phyloP scores from a whole-genome alignment of 2,113 vertebrate species.

The Myanophis thanlyinensis region DNA sequence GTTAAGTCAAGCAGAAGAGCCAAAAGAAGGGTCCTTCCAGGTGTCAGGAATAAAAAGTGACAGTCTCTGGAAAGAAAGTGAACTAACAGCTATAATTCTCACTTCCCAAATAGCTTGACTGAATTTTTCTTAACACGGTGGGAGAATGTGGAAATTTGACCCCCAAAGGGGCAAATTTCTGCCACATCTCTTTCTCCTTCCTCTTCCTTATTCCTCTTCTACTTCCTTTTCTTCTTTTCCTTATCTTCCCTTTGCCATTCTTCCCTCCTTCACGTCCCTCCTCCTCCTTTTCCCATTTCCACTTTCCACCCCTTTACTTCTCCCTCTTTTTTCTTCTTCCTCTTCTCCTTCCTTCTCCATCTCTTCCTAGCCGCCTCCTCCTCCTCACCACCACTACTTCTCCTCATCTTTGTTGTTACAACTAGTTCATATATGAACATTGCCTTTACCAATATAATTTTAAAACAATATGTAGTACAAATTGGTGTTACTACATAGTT shows the following conservation, averaged over 20 bases:
- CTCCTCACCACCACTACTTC: not conserved
- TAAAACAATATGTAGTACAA: not conserved
- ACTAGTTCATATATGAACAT: not conserved
- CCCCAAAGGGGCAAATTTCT: not conserved
- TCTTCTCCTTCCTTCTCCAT: not conserved
- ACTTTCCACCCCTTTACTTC: not conserved
- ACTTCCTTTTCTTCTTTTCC: not conserved
- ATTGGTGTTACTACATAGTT: not conserved
- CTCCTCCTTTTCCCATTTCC: not conserved
- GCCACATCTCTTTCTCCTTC: not conserved
- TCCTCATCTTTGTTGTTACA: not conserved
- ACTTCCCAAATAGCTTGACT: not conserved
- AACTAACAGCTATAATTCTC: not conserved
- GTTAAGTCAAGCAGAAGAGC: not conserved
- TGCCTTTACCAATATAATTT: not conserved
- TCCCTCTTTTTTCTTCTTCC: not conserved
- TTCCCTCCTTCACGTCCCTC: not conserved
- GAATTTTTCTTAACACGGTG: not conserved
- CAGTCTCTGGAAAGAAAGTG: not conserved
- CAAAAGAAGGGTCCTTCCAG: not conserved
- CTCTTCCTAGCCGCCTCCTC: not conserved
- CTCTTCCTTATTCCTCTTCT: not conserved
- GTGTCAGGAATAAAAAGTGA: not conserved
- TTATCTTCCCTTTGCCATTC: not conserved
- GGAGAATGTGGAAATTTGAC: not conserved